Conservation (phyloP, 2,113 vertebrate species). For the Catharus fuscescens region DNA sequence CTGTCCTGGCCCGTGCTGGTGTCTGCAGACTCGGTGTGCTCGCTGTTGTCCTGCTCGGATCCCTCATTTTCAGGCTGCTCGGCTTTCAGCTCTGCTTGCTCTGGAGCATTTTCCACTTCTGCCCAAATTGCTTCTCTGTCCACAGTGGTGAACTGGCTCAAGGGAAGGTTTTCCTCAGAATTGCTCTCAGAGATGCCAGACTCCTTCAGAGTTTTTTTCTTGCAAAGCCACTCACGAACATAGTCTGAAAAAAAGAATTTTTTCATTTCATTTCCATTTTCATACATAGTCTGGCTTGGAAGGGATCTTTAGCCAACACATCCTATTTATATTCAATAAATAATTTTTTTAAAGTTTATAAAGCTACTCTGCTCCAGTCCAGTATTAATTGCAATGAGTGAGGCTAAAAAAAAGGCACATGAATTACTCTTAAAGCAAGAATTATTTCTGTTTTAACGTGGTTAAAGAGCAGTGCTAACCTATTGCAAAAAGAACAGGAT, state of each 20-base stretch:
- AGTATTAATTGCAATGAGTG: background rate
- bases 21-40: conserved; percentile 93
- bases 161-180: conserved; percentile 73
- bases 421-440: no score
- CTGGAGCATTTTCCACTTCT: conserved; percentile 85
- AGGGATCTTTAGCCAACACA: background rate
- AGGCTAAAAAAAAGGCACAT: background rate
- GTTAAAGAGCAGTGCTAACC: no score
- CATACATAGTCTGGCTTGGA: background rate
- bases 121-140: conserved; percentile 93
- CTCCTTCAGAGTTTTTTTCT: conserved; percentile 73
- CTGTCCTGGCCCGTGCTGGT: conserved; percentile 84
- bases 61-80: conserved; percentile 54
- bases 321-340: background rate
- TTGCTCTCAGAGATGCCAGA: conserved; percentile 35
- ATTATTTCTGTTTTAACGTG: no score
- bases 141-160: conserved; percentile 80
- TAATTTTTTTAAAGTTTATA: background rate
- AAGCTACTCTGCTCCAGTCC: background rate
- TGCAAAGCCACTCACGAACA: conserved; percentile 67
- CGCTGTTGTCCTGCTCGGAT: conserved; percentile 75
- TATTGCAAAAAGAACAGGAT: no score
- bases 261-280: background rate
- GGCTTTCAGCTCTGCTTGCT: conserved; percentile 9
- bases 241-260: conserved; percentile 30